Conservation (phyloP, 2,113 vertebrate genomes). For the Hyperopisus bebe region DNA sequence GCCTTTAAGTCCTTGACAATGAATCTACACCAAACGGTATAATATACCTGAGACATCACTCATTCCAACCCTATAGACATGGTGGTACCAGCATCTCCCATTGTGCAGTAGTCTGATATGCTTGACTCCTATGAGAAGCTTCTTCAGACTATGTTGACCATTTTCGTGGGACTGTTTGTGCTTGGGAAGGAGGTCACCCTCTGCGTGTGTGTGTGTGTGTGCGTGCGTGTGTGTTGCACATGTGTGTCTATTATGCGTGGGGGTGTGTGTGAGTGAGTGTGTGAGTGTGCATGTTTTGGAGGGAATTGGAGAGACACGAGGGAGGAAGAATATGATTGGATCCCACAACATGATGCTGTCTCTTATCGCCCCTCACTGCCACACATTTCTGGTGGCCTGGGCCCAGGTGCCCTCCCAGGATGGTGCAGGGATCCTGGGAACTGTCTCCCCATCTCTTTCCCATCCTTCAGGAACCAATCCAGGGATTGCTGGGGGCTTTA, state of each 20-base stretch:
- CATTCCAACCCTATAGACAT: neutral
- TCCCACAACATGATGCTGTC: conserved; percentile 26
- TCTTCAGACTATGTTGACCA: conserved; percentile 39
- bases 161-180: conserved; percentile 55
- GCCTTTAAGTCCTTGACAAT: neutral
- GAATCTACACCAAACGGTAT: neutral
- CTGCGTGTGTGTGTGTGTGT: conserved; percentile 20
- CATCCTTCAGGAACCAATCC: conserved; percentile 29
- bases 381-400: conserved; percentile 17
- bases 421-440: conserved; percentile 53
- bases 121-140: conserved; percentile 37
- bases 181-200: conserved; percentile 56
- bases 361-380: conserved; percentile 38
- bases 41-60: neutral
- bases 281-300: conserved; percentile 14
- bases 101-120: too few species aligned
- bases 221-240: neutral
- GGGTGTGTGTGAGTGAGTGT: neutral
- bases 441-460: conserved; percentile 50
- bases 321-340: conserved; percentile 28
- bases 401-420: conserved; percentile 55
- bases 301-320: conserved; percentile 20
- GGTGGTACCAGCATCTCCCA: neutral
- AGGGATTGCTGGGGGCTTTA: conserved; percentile 17
- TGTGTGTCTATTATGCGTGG: neutral